Base-by-base conservation (phyloP, 2,888 invertebrate species). In the Habroteleia sp. region DNA sequence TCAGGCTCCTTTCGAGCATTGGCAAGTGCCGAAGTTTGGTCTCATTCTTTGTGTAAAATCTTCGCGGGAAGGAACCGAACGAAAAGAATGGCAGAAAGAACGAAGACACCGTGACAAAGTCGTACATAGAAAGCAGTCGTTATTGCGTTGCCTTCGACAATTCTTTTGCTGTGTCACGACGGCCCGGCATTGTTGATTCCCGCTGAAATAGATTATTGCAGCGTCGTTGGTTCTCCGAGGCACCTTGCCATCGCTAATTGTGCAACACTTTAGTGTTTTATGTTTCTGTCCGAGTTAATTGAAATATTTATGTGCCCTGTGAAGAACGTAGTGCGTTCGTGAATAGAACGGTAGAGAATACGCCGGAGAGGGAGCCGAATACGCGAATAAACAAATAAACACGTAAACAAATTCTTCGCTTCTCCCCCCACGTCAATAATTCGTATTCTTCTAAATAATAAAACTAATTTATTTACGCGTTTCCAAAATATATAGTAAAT, bases 91-190 rank as follows among this genome's bases (percentile, higher is more conserved):
- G 52, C 16, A 41, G 41, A 35, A 27, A 10, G 33, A 35, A 17
- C 37, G 20, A 29, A 33, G 33, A 29, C 44, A 35, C 13, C 50
- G 35, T 35, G 39, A 60, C 37, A 58, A 6, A 62, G 46, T 82
- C 82, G 77, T 84, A 84, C 80, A 84, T 83, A 83, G 83, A 78
- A 79, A 75, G 79, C 81, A 81, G 82, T 82, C 82, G 84, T 84
- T 84, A 84, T 80, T 78, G 78, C 81, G 81, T 78, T 80, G 80
- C 81, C 79, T 78, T 79, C 81, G 81, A 42, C 65, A 42, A 48
- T 56, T 50, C 48, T 65, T 46, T 56, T n/a, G 41, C 65, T 11
- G 41, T 42, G 41, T 46, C 52, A 52, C 58, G 66, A 62, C 68
- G 54, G 60, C 44, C 16, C 42, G 27, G 76, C 76, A 80, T 81